A percentile compares a stretch with the other conserved stretches of the same genome.
phyloP scores from a whole-genome alignment of 2,888 invertebrate genomes.

The Ectemnius cavifrons region DNA sequence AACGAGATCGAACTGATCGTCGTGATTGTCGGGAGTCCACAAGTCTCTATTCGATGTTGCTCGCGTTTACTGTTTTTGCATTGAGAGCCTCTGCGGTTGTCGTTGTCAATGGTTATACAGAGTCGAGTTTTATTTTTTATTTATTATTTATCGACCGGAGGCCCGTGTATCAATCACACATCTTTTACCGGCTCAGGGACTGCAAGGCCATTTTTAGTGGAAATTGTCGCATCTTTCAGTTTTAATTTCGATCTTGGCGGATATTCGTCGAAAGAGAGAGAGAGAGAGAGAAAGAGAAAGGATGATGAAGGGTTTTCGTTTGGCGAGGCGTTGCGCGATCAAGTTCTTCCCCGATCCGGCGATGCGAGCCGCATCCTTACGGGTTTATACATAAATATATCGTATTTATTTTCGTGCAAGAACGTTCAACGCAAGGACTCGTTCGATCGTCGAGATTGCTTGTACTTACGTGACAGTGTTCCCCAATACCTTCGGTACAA shows the following conservation, averaged over 20 bases:
- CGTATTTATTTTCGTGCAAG: background rate
- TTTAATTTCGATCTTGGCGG: background rate
- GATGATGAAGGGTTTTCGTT: background rate
- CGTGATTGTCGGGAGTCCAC: background rate
- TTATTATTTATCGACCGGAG: conserved; percentile 3
- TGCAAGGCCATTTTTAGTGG: background rate
- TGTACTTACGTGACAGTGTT: conserved; percentile 61
- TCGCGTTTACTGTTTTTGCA: background rate
- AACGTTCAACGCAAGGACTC: conserved; percentile 17
- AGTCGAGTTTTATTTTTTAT: conserved; percentile 7
- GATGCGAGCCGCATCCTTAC: conserved; percentile 20
- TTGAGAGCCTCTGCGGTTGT: background rate
- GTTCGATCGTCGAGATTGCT: conserved; percentile 24
- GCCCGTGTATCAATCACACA: background rate
- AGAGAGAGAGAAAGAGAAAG: background rate
- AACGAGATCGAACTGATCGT: background rate
- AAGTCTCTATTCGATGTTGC: conserved; percentile 1
- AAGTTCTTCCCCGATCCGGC: conserved; percentile 2
- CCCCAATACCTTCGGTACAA: conserved; percentile 46
- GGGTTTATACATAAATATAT: conserved; percentile 21
- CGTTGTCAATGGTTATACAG: background rate
- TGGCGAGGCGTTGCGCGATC: background rate
- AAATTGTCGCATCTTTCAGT: background rate
- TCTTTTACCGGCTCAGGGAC: background rate
- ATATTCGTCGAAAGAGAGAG: background rate